Base-by-base conservation (phyloP, 92 coral and sea anemone genomes). In the Diadumene lineata region DNA sequence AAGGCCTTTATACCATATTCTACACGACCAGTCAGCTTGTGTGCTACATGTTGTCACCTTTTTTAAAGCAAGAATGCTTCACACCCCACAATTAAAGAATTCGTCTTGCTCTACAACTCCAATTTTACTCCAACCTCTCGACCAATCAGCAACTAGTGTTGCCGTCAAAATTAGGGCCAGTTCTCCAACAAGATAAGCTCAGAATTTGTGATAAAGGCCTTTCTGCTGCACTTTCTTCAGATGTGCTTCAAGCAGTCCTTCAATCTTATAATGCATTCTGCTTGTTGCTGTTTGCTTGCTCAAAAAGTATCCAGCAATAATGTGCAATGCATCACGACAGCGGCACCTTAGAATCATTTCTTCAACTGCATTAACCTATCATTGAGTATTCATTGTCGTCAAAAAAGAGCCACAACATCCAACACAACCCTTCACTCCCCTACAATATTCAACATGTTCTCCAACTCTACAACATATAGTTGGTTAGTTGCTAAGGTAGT, bases 381-480 rank as follows among this genome's bases (percentile, higher is more conserved):
- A 74, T 50, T 60, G 50, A 38, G 58, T 21, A 74, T 74, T 74
- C 79, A 74, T 51, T 46, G 70, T 74, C 79, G 66, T 43, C 79
- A 60, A 60, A 58, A 34, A 74, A 74, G 79, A 74, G 70, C 70
- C 70, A 74, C 48, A 60, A 61, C 67, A 73, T 61, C 70, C 70
- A 72, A 72, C 56, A 32, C 79, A 60, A 74, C 79, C 38, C 70
- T 22, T 56, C 60, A 34, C 79, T 60, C 79, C 79, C 79, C 79
- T 31, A 61, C 79, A 74, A 74, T 58, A n/a, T 34, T 44, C 34
- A 67, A 60, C 34, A 69, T 58, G 25, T 60, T 43, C 34, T 25
- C 56, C 77, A 72, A 50, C 77, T 60, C 79, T 60, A 22, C 79
- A 46, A 55, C 70, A 38, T n/a, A n/a, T n/a, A n/a, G n/a, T 63